Percentiles rank a stretch among this genome's conserved stretches.
phyloP scores from a whole-genome alignment of 2,797 vertebrate genomes.

The Enteromius mattozi region DNA sequence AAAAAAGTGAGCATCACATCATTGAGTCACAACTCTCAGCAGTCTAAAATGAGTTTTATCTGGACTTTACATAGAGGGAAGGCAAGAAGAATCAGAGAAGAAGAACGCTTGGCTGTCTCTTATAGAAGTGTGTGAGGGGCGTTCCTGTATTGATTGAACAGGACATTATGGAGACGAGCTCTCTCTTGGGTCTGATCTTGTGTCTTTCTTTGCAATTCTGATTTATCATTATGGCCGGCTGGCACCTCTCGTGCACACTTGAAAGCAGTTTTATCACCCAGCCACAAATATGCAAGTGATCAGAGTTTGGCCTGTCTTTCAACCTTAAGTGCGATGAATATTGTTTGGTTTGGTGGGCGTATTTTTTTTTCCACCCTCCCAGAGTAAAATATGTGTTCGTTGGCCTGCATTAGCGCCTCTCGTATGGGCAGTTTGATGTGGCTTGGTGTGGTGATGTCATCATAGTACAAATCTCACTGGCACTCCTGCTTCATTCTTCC shows the following conservation, averaged over 20 bases:
- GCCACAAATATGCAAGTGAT: conserved; percentile 56
- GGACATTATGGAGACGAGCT: conserved; percentile 54
- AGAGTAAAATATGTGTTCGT: conserved; percentile 35
- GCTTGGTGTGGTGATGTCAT: conserved; percentile 51
- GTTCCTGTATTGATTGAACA: conserved; percentile 60
- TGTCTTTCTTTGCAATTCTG: conserved; percentile 50
- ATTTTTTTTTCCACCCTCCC: conserved; percentile 41
- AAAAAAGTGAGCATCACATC: not conserved
- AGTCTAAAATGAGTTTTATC: not conserved
- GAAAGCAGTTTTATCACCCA: conserved; percentile 55
- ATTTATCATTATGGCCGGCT: conserved; percentile 62
- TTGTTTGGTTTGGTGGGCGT: conserved; percentile 53
- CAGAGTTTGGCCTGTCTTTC: conserved; percentile 45
- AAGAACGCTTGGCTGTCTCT: conserved; percentile 26
- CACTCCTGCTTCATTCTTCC: not conserved
- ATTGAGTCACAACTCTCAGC: too few species aligned
- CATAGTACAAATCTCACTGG: conserved; percentile 40
- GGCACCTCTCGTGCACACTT: conserved; percentile 56
- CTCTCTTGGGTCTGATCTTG: conserved; percentile 51
- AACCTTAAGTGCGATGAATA: conserved; percentile 53
- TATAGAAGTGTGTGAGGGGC: conserved; percentile 47
- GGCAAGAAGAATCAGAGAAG: not conserved
- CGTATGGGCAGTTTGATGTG: conserved; percentile 51
- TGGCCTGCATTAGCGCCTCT: conserved; percentile 23
- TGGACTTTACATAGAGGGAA: not conserved